Percentiles rank a stretch among this genome's conserved stretches.
Conservation (phyloP, 23 tunicate genomes). For the Ciona savignyi region DNA sequence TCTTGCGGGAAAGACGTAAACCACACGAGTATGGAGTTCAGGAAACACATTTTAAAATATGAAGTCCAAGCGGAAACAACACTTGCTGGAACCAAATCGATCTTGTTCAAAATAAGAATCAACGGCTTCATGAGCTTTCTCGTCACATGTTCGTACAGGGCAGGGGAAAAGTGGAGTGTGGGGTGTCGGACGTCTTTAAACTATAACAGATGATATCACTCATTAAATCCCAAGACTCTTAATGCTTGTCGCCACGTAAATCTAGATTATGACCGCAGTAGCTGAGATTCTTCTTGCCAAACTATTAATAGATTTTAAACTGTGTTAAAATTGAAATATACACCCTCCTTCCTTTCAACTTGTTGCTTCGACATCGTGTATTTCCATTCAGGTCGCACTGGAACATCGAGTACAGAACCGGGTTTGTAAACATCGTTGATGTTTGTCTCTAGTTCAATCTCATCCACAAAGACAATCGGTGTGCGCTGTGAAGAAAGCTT, state of each 20-base stretch:
- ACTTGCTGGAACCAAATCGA: slow-evolving; percentile 85
- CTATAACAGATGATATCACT: slow-evolving; percentile 84
- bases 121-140: slow-evolving; percentile 43
- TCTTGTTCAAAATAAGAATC: slow-evolving; percentile 75
- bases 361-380: slow-evolving; percentile 50
- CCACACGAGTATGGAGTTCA: slow-evolving; percentile 51
- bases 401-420: slow-evolving; percentile 75
- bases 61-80: slow-evolving; percentile 76
- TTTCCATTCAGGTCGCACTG: slow-evolving; percentile 83
- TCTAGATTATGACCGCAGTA: slow-evolving; percentile 96
- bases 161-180: slow-evolving; percentile 85
- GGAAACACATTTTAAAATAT: slow-evolving; percentile 71
- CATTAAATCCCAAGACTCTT: slow-evolving; percentile 81
- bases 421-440: slow-evolving; percentile 43
- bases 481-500: slow-evolving; percentile 28
- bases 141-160: slow-evolving; percentile 66
- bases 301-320: slow-evolving; percentile 40
- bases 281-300: slow-evolving; percentile 55
- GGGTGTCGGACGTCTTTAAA: slow-evolving; percentile 92
- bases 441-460: slow-evolving; percentile 19
- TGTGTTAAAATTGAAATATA: slow-evolving; percentile 58
- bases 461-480: slow-evolving; percentile 3
- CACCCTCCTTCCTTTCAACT: slow-evolving; percentile 60
- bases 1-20: slow-evolving; percentile 80
- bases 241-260: slow-evolving; percentile 92